Conservation (phyloP, 2,888 invertebrate species). For the Cheilosia urbana region DNA sequence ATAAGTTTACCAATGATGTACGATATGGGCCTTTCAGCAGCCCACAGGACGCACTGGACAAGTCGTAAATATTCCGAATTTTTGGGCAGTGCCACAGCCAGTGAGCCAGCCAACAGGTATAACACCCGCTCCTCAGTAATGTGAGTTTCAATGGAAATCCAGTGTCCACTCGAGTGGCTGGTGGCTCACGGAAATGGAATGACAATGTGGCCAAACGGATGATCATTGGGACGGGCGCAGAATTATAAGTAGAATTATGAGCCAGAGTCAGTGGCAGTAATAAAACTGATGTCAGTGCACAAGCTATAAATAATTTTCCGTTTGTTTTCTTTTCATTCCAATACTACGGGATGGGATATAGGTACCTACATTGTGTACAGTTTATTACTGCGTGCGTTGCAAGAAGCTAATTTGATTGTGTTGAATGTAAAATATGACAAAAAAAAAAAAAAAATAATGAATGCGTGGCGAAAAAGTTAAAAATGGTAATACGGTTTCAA, state of each 20-base stretch:
- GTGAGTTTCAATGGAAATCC: slow-evolving; percentile 64
- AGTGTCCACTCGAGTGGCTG: slow-evolving; percentile 64
- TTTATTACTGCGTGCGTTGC: slow-evolving; percentile 6
- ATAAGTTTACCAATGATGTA: slow-evolving; percentile 69
- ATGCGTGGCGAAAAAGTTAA: not conserved
- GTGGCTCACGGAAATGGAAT: slow-evolving; percentile 72
- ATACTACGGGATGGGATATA: not conserved
- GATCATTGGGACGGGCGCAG: slow-evolving; percentile 63
- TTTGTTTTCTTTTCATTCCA: slow-evolving; percentile 34
- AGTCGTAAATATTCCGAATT: slow-evolving; percentile 69
- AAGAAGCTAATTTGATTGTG: slow-evolving; percentile 25
- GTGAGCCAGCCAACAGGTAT: slow-evolving; percentile 24
- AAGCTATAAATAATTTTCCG: slow-evolving; percentile 66
- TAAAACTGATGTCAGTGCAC: slow-evolving; percentile 68
- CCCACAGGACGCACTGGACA: slow-evolving; percentile 64
- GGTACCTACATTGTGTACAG: slow-evolving; percentile 5
- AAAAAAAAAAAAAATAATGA: too few species aligned
- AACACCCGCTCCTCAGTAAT: slow-evolving; percentile 59
- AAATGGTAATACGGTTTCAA: not conserved
- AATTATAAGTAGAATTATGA: slow-evolving; percentile 73
- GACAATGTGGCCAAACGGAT: slow-evolving; percentile 70
- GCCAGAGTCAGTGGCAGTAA: slow-evolving; percentile 68
- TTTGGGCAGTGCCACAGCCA: slow-evolving; percentile 52
- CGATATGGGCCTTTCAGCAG: slow-evolving; percentile 61
- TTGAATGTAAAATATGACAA: not conserved